phyloP scores from a whole-genome alignment of 2,797 vertebrate species.

The Oreortyx pictus region DNA sequence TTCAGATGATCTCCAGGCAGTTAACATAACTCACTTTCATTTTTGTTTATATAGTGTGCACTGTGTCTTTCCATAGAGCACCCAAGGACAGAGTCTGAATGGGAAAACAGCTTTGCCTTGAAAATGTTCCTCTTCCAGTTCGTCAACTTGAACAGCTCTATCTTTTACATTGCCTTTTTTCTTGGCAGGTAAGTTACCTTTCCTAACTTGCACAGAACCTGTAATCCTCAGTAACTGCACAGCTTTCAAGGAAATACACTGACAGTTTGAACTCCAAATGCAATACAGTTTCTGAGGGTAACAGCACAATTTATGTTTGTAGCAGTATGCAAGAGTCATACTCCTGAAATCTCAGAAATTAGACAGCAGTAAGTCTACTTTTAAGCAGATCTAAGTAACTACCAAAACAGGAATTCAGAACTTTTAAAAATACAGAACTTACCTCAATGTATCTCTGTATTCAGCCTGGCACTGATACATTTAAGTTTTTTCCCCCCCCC shows the following conservation, averaged over 20 bases:
- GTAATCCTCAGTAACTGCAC: background rate
- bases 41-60: background rate
- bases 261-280: background rate
- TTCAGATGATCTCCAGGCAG: background rate
- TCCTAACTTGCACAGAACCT: background rate
- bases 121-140: conserved; percentile 99
- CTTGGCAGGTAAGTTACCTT: conserved; percentile 89
- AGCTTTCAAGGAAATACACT: background rate
- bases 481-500: background rate
- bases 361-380: background rate
- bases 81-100: conserved; percentile 96
- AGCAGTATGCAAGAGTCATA: rapidly evolving
- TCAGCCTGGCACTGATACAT: background rate
- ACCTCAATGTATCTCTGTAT: background rate
- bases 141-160: conserved; percentile 98
- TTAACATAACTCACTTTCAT: background rate
- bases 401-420: background rate
- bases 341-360: background rate
- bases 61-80: conserved; percentile 84
- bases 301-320: background rate
- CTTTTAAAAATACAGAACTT: background rate
- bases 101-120: conserved; percentile 99
- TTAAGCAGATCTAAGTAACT: background rate
- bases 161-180: conserved; percentile 99
- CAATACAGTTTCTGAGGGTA: background rate